Percentiles rank a stretch among this genome's conserved stretches.
phyloP scores from a whole-genome alignment of 2,888 invertebrate species.

The Drosophila robusta region DNA sequence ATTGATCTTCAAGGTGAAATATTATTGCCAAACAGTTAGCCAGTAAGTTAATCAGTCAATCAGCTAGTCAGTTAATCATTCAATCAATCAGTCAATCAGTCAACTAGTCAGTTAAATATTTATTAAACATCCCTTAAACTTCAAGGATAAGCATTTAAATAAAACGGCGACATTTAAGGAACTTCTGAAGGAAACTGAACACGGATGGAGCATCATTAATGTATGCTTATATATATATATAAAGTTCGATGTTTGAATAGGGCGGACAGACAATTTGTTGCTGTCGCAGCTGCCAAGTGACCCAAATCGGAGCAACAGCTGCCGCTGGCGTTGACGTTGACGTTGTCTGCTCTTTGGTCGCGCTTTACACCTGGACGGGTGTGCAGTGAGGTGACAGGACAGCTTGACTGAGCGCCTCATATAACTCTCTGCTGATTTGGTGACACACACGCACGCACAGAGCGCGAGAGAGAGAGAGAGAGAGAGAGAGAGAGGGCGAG shows the following conservation, averaged over 20 bases:
- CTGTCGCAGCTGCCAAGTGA: slow-evolving; percentile 44
- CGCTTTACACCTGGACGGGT: slow-evolving; percentile 15
- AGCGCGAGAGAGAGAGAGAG: no score
- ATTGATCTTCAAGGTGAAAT: no score
- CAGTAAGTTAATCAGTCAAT: no score
- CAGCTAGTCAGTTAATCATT: no score
- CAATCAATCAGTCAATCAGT: no score
- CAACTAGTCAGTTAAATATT: no score
- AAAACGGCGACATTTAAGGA: background rate
- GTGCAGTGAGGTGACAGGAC: background rate
- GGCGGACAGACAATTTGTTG: slow-evolving; percentile 12
- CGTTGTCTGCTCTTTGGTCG: slow-evolving; percentile 2
- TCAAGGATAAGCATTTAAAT: background rate
- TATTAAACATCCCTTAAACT: no score
- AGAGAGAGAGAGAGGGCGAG: no score
- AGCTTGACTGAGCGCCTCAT: slow-evolving; percentile 17
- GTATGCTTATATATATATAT: background rate
- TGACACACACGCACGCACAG: background rate
- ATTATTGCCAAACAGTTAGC: no score
- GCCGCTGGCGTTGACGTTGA: background rate
- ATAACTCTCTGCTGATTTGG: slow-evolving; percentile 36
- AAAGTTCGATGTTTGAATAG: background rate
- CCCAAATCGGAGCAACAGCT: slow-evolving; percentile 28
- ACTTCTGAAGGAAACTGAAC: background rate
- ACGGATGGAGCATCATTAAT: background rate